Evolutionary conservation across 2,888 invertebrate species (phyloP).

Genomic region (Drosophila vallismaia): DNA sequence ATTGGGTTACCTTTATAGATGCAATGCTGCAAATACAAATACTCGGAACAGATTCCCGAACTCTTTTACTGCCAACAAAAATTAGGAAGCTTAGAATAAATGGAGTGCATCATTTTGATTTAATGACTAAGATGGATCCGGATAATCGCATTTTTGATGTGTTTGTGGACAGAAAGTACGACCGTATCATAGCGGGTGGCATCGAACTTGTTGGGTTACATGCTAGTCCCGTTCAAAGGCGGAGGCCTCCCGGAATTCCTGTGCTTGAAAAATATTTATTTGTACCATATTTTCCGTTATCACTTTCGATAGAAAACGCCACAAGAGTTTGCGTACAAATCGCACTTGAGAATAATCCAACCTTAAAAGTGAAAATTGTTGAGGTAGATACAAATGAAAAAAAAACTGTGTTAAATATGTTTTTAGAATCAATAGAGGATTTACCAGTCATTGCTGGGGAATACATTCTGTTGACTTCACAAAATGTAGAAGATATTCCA

Average conservation of each 20-base stretch:
- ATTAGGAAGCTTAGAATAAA: conserved; percentile 89
- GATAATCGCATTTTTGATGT: conserved; percentile 80
- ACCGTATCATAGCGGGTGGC: conserved; percentile 87
- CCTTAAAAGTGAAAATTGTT: conserved; percentile 86
- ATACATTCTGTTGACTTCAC: conserved; percentile 85
- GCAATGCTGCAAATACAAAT: conserved; percentile 94
- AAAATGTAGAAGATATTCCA: conserved; percentile 82
- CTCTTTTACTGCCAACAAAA: conserved; percentile 90
- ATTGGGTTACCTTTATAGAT: conserved; percentile 95
- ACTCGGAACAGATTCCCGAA: conserved; percentile 88
- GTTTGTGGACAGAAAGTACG: conserved; percentile 72
- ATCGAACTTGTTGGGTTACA: conserved; percentile 91
- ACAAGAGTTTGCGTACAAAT: conserved; percentile 88
- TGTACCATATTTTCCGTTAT: conserved; percentile 86
- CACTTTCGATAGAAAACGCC: conserved; percentile 83
- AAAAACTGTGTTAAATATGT: conserved; percentile 85
- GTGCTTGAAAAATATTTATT: conserved; percentile 91
- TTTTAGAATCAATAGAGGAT: conserved; percentile 87
- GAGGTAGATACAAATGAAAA: conserved; percentile 86
- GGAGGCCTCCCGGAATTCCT: conserved; percentile 89
- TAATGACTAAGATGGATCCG: conserved; percentile 83
- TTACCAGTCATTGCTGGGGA: conserved; percentile 89
- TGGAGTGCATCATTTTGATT: conserved; percentile 86
- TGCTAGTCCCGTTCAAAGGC: conserved; percentile 89
- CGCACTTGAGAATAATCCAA: conserved; percentile 88